phyloP scores from a whole-genome alignment of 2,797 vertebrate species.

The Myioborus melanocephalus region DNA sequence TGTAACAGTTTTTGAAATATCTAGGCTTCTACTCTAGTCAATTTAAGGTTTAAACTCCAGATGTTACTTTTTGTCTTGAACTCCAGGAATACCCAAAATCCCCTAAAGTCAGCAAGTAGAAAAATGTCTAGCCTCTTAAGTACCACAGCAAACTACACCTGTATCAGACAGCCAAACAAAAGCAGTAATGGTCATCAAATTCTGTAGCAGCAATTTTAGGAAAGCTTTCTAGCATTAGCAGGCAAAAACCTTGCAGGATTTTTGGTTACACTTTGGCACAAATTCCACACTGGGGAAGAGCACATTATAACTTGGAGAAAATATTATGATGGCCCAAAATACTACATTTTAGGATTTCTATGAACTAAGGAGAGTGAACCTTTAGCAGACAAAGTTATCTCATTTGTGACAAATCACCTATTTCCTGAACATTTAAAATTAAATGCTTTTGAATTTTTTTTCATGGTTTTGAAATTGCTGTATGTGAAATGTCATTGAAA shows the following conservation, averaged over 20 bases:
- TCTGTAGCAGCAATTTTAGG: not conserved
- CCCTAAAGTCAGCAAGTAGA: not conserved
- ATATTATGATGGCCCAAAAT: not conserved
- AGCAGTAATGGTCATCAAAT: not conserved
- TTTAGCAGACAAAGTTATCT: not conserved
- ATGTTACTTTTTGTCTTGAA: not conserved
- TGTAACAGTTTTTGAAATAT: not conserved
- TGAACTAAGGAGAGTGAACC: not conserved
- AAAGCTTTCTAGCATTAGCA: not conserved
- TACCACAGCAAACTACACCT: not conserved
- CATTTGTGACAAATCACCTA: not conserved
- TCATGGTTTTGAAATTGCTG: not conserved
- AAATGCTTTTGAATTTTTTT: not conserved
- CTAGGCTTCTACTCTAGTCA: not conserved
- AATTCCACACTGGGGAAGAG: not conserved
- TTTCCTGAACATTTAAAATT: not conserved
- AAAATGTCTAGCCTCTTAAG: not conserved
- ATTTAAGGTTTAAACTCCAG: not conserved
- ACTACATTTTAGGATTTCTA: not conserved
- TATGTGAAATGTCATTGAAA: not conserved
- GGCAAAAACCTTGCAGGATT: not conserved
- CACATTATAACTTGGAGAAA: not conserved
- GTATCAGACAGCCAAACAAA: not conserved
- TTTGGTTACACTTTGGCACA: not conserved
- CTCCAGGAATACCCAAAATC: not conserved